Evolutionary conservation across 2,113 vertebrate genomes (phyloP).

Genomic region (Excalfactoria chinensis): DNA sequence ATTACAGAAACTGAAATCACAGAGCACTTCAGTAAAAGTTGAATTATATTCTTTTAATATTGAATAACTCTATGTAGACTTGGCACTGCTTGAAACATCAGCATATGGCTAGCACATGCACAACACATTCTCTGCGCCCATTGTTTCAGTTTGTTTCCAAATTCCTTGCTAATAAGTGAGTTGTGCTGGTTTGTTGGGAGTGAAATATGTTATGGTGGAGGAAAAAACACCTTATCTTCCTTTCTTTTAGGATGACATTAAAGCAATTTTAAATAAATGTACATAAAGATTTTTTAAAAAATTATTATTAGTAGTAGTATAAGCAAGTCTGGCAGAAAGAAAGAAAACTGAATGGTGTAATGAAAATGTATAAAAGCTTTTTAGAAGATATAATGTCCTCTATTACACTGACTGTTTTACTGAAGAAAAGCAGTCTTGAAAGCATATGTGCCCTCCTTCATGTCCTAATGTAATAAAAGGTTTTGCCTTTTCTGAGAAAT

Average conservation of each 20-base stretch:
- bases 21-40: constrained; percentile 71
- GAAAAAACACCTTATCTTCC: not conserved
- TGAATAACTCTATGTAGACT: constrained; percentile 62
- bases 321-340: not conserved
- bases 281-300: not conserved
- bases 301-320: too few species aligned
- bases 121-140: constrained; percentile 53
- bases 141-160: constrained; percentile 71
- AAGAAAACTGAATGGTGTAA: not conserved
- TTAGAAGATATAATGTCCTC: not conserved
- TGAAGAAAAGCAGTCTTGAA: not conserved
- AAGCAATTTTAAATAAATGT: not conserved
- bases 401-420: not conserved
- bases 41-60: constrained; percentile 74
- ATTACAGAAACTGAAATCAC: constrained; percentile 72
- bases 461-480: not conserved
- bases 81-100: constrained; percentile 60
- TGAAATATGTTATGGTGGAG: not conserved
- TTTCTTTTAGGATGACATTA: not conserved
- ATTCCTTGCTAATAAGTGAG: constrained; percentile 40
- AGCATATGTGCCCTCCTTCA: not conserved
- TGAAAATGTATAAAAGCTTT: not conserved
- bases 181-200: constrained; percentile 13
- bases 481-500: not conserved
- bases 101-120: constrained; percentile 77